Base-by-base conservation (phyloP, 2,888 invertebrate genomes). In the Caenorhabditis drosophilae region DNA sequence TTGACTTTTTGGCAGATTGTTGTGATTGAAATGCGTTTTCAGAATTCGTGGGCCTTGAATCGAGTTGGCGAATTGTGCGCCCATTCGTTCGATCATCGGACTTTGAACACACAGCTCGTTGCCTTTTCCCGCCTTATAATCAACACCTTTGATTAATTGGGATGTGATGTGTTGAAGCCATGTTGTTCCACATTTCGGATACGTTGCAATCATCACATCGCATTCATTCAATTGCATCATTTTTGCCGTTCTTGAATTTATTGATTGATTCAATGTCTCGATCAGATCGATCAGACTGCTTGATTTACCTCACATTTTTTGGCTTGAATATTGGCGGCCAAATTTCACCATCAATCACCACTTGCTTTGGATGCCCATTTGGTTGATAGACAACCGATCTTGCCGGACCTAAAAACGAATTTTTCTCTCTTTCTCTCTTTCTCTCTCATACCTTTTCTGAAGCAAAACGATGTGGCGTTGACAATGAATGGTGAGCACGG, bases 131-230 rank as follows among this genome's bases (percentile, higher is more conserved):
- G 67, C 47, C 12, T 69, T 63, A 49, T 75, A 73, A 20, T 57
- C 54, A 20, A 60, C 57, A 36, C 70, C 70, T 20, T 67, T 64
- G 36, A 82, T 41, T 1, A 82, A 61, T 49, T 82, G 82, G 16
- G 74, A 74, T 42, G 76, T 77, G 51, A 82, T 82, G 57, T 83
- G 81, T 56, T 83, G 82, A 9, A 80, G 74, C 82, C 81, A 83
- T 2, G 81, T 82, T 42, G 80, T 83, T 46, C 79, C 83, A 51
- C 83, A 83, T 55, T 83, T 83, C 23, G 84, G 83, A 55, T 83
- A 80, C 3, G 83, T 84, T 25, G 75, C 75, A 25, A 83, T 80
- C 50, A 84, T 75, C 20, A 83, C 76, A 51, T 84, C 83, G n/a
- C 54, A 67, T 7, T 69, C 67, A 7, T 58, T 57, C 15, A 77